phyloP scores from a whole-genome alignment of 2,888 invertebrate genomes.

The Carabus problematicus region DNA sequence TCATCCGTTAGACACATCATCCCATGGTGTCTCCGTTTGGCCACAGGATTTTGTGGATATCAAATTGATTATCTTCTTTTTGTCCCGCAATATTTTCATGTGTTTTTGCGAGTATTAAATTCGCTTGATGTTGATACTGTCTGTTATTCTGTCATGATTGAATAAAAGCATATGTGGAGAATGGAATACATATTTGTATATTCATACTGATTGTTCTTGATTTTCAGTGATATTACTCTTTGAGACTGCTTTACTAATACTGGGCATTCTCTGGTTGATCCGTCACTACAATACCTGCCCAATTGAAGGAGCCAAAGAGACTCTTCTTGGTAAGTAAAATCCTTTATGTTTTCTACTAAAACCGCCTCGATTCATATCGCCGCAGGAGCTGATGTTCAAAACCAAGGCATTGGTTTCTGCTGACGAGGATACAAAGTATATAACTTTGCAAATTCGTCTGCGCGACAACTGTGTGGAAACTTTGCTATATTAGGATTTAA shows the following conservation, averaged over 20 bases:
- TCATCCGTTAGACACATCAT: not conserved
- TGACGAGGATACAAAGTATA: no score
- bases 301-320: constrained; percentile 73
- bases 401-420: no score
- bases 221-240: constrained; percentile 74
- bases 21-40: not conserved
- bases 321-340: constrained; percentile 71
- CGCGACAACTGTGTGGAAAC: no score
- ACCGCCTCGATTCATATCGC: no score
- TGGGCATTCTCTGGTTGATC: constrained; percentile 76
- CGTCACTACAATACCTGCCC: constrained; percentile 73
- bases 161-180: not conserved
- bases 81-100: no score
- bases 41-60: no score
- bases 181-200: not conserved
- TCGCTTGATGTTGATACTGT: no score
- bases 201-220: constrained; percentile 3
- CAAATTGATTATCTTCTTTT: no score
- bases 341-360: not conserved
- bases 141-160: not conserved
- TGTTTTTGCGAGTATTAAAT: no score
- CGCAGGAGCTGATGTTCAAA: no score
- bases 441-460: no score
- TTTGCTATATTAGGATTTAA: no score
- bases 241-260: constrained; percentile 76